Evolutionary conservation across 2,113 vertebrate genomes (phyloP).

Genomic region (Laticauda laticaudata): DNA sequence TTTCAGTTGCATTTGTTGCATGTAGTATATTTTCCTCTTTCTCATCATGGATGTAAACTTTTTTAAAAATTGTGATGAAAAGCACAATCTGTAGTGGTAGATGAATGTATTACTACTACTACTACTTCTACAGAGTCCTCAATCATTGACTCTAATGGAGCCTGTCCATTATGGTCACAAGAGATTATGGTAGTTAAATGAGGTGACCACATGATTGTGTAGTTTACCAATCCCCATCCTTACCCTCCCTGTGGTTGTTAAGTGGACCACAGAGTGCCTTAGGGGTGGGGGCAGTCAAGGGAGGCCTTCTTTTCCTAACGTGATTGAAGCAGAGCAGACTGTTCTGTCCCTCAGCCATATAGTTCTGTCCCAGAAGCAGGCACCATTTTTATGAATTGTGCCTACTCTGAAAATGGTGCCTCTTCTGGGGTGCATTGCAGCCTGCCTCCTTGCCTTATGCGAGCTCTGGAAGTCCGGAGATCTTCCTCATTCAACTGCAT

Average conservation of each 20-base stretch:
- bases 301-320: background rate
- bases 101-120: background rate
- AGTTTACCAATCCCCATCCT: background rate
- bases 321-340: background rate
- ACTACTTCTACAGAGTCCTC: background rate
- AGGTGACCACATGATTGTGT: background rate
- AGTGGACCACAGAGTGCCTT: background rate
- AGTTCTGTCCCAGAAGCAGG: background rate
- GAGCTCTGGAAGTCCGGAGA: background rate
- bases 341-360: background rate
- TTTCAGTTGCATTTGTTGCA: background rate
- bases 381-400: background rate
- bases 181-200: background rate
- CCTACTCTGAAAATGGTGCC: background rate
- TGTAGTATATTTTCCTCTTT: background rate
- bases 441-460: background rate
- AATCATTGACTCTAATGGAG: background rate
- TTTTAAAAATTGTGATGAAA: background rate
- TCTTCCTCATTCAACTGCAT: background rate
- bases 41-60: constrained; percentile 8
- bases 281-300: background rate
- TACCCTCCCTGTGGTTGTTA: background rate
- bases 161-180: background rate
- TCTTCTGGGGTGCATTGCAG: background rate
- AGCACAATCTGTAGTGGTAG: background rate